Base-by-base conservation (phyloP, 2,888 invertebrate species). In the Elysia crispata region DNA sequence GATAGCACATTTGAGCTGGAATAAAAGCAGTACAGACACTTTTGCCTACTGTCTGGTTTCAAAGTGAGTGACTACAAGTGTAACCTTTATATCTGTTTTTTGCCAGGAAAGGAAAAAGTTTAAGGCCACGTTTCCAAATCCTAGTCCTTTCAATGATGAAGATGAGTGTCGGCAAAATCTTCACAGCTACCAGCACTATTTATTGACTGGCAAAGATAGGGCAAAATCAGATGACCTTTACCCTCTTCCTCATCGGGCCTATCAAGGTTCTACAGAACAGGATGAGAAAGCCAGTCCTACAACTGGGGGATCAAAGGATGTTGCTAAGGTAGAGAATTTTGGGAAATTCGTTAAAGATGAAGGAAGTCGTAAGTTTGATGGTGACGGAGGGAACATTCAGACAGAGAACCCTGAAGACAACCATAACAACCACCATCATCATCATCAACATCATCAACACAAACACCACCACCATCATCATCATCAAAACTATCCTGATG, bases 31-130 rank as follows among this genome's bases (percentile, higher is more conserved):
- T 11, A 41, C 41, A 41, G 41, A 11, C 11, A 11, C 11, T 41
- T 41, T 41, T 41, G 11, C 41, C 11, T 6, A 41, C 41, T 41
- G 41, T 41, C 11, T 41, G 41, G 41, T 41, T 11, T 41, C 5
- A 41, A 41, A 41, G 11, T 41, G 3, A 41, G 3, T 3, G 41
- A 41, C 41, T 41, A 41, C 41, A n/a, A n/a, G n/a, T n/a, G n/a
- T n/a, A n/a, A n/a, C n/a, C n/a, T n/a, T n/a, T n/a, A n/a, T n/a
- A n/a, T 11, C 5, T 41, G 3, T 41, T 11, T 41, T 3, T 84
- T 88, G 91, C 18, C 90, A 97, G 96, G 97, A 97, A 92, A 94
- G 97, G 79, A 94, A 95, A 82, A 94, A 97, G 73, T 93, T 98
- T 82, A 95, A 96, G 87, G 96, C 97, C 90, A 94, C 96, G 30